These are phyloP conservation scores for Zonotrichia albicollis DNA, from an alignment of 2,797 vertebrate genomes.

Conservation along the genomic window DNA sequence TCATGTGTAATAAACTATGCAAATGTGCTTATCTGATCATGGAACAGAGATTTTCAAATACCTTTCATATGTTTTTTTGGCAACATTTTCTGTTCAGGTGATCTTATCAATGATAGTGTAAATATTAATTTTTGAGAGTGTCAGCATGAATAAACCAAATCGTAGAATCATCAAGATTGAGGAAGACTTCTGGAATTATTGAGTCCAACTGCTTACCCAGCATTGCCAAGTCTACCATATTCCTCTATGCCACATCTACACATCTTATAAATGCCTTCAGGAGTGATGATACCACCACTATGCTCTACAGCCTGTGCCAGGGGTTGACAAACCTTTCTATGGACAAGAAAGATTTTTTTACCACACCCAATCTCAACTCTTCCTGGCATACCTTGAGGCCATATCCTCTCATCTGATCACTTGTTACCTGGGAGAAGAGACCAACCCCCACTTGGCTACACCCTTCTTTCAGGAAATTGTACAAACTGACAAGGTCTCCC, in stretches of 20 bases:
- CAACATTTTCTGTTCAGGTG: not conserved
- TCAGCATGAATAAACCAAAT: not conserved
- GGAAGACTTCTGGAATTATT: not conserved
- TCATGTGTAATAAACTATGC: not conserved
- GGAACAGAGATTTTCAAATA: not conserved
- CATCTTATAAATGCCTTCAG: not conserved
- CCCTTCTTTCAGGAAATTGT: not conserved
- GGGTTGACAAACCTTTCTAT: not conserved
- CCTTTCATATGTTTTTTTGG: fast-evolving
- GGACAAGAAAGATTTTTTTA: not conserved
- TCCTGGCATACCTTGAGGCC: not conserved
- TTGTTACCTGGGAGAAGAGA: not conserved
- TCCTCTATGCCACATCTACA: not conserved
- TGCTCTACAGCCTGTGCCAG: not conserved
- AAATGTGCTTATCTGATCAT: not conserved
- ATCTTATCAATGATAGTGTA: not conserved
- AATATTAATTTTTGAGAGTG: not conserved
- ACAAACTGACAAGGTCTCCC: no score
- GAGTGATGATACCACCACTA: not conserved
- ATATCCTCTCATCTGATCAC: not conserved
- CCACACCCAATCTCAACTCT: not conserved
- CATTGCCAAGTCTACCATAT: not conserved
- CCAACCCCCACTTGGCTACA: not conserved
- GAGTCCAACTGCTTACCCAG: not conserved
- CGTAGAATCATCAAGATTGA: not conserved